Percentiles rank a stretch among this genome's conserved stretches.
phyloP scores from a whole-genome alignment of 1,140 invertebrate species.

The Drosophila grimshawi region DNA sequence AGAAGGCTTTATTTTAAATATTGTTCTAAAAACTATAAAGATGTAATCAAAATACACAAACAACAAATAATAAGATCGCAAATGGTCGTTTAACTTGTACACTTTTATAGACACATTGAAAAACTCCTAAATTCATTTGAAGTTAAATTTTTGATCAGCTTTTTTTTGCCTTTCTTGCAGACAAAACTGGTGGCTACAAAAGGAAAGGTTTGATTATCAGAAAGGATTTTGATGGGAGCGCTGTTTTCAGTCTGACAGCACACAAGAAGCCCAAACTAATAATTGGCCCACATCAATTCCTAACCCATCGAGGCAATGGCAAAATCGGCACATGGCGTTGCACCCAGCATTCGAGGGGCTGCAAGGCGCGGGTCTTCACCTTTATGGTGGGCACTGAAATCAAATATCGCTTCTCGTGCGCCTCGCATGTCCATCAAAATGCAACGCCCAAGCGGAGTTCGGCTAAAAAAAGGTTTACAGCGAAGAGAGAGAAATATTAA shows the following conservation, averaged over 20 bases:
- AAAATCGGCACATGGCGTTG: slow-evolving; percentile 59
- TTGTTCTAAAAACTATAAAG: neutral
- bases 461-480: neutral
- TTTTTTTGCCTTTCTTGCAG: slow-evolving; percentile 39
- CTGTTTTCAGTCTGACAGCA: slow-evolving; percentile 26
- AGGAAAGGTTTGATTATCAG: slow-evolving; percentile 3
- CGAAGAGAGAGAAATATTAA: neutral
- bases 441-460: slow-evolving; percentile 8
- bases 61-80: no score
- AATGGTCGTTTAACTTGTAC: neutral
- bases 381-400: slow-evolving; percentile 50
- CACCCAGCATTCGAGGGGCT: slow-evolving; percentile 54
- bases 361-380: slow-evolving; percentile 53
- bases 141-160: neutral
- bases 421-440: slow-evolving; percentile 50
- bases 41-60: neutral
- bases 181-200: neutral
- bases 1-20: no score
- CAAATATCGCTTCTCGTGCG: slow-evolving; percentile 55
- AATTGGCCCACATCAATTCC: slow-evolving; percentile 45
- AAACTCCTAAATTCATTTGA: no score
- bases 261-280: slow-evolving; percentile 50
- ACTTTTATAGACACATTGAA: neutral
- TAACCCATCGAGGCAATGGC: slow-evolving; percentile 44
- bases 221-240: slow-evolving; percentile 42